These are phyloP conservation scores for Camelus dromedarius DNA, from an alignment of 2,113 vertebrate species.

Conservation along the genomic window DNA sequence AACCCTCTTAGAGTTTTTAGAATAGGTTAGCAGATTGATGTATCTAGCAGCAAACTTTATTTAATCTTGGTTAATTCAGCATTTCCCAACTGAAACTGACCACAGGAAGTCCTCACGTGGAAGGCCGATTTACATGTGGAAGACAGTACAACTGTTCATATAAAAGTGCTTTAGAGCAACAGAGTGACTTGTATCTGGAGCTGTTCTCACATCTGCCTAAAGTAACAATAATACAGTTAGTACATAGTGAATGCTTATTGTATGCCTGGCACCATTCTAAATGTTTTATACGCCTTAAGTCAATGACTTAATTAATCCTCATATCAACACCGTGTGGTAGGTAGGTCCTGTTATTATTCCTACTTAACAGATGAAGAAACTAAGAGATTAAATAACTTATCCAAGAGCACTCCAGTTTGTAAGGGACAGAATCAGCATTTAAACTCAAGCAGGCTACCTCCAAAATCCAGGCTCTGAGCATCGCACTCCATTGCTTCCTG, in stretches of 20 bases:
- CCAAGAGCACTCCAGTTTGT: neutral
- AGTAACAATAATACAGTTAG: neutral
- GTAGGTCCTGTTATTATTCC: neutral
- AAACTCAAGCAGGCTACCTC: neutral
- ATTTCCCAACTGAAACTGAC: slow-evolving; percentile 34
- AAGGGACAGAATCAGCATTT: neutral
- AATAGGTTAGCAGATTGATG: neutral
- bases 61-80: slow-evolving; percentile 7
- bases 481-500: neutral
- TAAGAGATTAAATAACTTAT: neutral
- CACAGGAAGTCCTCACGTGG: neutral
- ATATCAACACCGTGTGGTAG: neutral
- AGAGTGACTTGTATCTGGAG: neutral
- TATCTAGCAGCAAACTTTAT: neutral
- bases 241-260: neutral
- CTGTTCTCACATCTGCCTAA: neutral
- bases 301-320: neutral
- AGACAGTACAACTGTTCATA: neutral
- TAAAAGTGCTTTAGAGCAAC: neutral
- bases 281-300: neutral
- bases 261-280: neutral
- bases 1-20: neutral
- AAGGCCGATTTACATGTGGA: neutral
- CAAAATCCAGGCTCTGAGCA: neutral
- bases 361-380: neutral